Evolutionary conservation across 2,797 vertebrate genomes (phyloP).

Genomic region (Syndactyla subalaris): DNA sequence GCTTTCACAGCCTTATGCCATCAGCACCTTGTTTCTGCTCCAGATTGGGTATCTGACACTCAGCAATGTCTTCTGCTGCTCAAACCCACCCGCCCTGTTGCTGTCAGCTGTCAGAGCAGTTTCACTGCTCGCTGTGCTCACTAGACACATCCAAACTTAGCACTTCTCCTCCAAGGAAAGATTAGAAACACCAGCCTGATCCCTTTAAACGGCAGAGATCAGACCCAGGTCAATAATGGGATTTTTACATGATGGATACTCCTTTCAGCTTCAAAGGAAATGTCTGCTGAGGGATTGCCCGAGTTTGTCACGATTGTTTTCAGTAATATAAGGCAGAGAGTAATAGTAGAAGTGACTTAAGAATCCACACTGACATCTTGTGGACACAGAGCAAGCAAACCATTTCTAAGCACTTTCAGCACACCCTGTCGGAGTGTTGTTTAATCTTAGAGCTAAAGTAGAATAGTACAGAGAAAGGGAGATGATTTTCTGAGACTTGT

Average conservation of each 20-base stretch:
- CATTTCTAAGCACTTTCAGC: not conserved
- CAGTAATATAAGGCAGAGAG: not conserved
- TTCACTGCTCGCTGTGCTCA: not conserved
- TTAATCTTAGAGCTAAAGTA: not conserved
- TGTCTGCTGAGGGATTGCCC: not conserved
- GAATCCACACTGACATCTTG: conserved; percentile 56
- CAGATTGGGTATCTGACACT: accelerated
- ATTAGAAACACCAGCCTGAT: not conserved
- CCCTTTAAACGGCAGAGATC: not conserved
- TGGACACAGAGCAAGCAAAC: not conserved
- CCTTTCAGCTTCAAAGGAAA: not conserved
- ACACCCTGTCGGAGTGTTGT: not conserved
- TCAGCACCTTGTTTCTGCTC: not conserved
- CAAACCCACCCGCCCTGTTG: not conserved
- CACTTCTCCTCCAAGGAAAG: not conserved
- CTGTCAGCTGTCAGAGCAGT: not conserved
- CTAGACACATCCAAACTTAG: not conserved
- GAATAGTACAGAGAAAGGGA: not conserved
- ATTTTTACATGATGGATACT: not conserved
- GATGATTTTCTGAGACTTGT: not conserved
- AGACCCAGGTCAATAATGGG: not conserved
- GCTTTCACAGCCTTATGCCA: not conserved
- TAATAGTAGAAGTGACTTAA: not conserved
- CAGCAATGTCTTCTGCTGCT: not conserved
- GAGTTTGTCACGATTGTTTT: not conserved